phyloP scores from a whole-genome alignment of 2,888 invertebrate genomes.

The Eupithecia pulchellata region DNA sequence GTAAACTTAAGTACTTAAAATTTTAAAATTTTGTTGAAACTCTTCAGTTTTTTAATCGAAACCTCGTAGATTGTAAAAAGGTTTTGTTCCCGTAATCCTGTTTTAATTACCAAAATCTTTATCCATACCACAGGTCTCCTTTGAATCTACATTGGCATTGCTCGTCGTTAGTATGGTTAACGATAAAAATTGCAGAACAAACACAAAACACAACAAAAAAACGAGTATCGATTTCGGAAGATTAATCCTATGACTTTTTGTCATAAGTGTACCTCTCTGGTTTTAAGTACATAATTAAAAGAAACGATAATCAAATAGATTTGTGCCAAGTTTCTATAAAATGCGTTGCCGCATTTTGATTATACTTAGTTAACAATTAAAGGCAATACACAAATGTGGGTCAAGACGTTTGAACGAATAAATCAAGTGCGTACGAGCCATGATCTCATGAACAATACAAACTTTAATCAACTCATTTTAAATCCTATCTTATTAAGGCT shows the following conservation, averaged over 20 bases:
- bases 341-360: conserved; percentile 76
- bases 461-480: conserved; percentile 40
- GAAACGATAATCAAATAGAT: too few species aligned
- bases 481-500: conserved; percentile 51
- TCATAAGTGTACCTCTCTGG: neutral
- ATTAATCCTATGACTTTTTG: neutral
- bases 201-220: too few species aligned
- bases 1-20: too few species aligned
- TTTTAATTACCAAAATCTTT: too few species aligned
- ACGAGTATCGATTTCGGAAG: neutral
- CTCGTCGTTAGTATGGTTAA: neutral
- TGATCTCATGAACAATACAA: conserved; percentile 74
- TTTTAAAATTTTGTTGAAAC: too few species aligned
- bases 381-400: conserved; percentile 80
- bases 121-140: too few species aligned
- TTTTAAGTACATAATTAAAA: too few species aligned
- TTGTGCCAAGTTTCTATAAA: too few species aligned
- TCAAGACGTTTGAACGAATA: conserved; percentile 83
- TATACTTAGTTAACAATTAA: conserved; percentile 85
- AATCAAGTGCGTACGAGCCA: conserved; percentile 74
- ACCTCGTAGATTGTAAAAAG: too few species aligned
- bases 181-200: neutral
- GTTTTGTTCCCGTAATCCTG: too few species aligned
- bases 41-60: too few species aligned
- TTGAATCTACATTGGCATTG: neutral